A percentile compares a stretch with the other conserved stretches of the same genome.
Conservation (phyloP, 2,888 invertebrate species). For the Lochmaea capreae region DNA sequence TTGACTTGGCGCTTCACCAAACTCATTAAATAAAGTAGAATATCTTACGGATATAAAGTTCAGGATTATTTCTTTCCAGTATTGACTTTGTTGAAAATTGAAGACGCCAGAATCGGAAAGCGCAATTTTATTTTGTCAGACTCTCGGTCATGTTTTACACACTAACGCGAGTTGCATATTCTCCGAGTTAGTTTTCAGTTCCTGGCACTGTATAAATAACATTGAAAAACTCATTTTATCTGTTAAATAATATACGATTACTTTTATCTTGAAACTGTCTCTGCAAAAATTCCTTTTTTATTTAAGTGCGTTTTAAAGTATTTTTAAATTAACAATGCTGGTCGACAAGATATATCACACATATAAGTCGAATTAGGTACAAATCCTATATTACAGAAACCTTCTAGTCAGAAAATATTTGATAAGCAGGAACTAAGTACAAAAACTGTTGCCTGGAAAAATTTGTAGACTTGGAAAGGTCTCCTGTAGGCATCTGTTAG, state of each 20-base stretch:
- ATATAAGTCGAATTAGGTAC: too few relatives aligned
- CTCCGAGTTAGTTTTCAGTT: constrained; percentile 1
- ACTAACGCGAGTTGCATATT: constrained; percentile 16
- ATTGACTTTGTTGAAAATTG: constrained; percentile 28
- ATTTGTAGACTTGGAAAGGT: too few relatives aligned
- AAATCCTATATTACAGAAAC: too few relatives aligned
- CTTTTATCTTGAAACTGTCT: too few relatives aligned
- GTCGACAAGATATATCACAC: too few relatives aligned
- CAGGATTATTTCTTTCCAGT: constrained; percentile 24
- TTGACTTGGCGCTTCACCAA: constrained; percentile 41
- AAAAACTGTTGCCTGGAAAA: too few relatives aligned
- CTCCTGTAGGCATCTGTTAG: too few relatives aligned
- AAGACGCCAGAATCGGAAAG: constrained; percentile 21
- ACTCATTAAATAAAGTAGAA: constrained; percentile 38
- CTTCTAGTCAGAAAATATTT: too few relatives aligned
- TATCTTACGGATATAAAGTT: constrained; percentile 33
- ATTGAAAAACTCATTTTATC: not conserved
- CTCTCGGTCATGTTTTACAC: constrained; percentile 20
- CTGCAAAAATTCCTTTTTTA: too few relatives aligned
- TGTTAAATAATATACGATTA: not conserved
- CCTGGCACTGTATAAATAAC: constrained; percentile 7
- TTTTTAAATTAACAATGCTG: too few relatives aligned
- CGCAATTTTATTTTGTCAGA: constrained; percentile 24
- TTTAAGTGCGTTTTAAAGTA: too few relatives aligned
- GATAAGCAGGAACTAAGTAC: too few relatives aligned